phyloP scores from a whole-genome alignment of 1,140 invertebrate species.

The Ceratina calcarata region DNA sequence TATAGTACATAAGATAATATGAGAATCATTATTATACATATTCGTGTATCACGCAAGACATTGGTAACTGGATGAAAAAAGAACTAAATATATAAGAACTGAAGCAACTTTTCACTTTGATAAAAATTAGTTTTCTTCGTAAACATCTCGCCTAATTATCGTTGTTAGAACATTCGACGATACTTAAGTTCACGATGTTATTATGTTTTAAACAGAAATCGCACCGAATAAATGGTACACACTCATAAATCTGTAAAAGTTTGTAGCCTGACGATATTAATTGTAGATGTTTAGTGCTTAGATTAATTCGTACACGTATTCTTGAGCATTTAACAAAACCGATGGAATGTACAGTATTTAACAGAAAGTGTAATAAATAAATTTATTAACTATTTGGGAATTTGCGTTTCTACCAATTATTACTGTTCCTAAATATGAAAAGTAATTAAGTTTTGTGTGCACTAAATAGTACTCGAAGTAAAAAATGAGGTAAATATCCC shows the following conservation, averaged over 20 bases:
- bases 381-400: conserved; percentile 68
- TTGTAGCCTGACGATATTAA: conserved; percentile 40
- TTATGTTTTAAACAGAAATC: too few relatives aligned
- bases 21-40: conserved; percentile 24
- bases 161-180: conserved; percentile 32
- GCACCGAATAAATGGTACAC: too few relatives aligned
- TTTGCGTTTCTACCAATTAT: too few relatives aligned
- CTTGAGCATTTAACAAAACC: conserved; percentile 65
- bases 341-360: conserved; percentile 78
- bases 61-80: too few relatives aligned
- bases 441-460: not conserved
- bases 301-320: conserved; percentile 68
- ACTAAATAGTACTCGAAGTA: too few relatives aligned
- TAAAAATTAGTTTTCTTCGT: too few relatives aligned
- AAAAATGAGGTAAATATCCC: too few relatives aligned
- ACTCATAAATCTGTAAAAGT: conserved; percentile 20
- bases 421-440: not conserved
- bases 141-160: conserved; percentile 5
- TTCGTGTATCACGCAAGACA: not conserved
- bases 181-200: conserved; percentile 20
- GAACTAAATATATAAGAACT: too few relatives aligned
- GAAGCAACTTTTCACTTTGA: too few relatives aligned
- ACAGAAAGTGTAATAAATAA: conserved; percentile 71
- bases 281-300: conserved; percentile 54
- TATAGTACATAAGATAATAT: not conserved